Evolutionary conservation across 2,113 vertebrate species (phyloP).

Genomic region (Pimephales promelas): DNA sequence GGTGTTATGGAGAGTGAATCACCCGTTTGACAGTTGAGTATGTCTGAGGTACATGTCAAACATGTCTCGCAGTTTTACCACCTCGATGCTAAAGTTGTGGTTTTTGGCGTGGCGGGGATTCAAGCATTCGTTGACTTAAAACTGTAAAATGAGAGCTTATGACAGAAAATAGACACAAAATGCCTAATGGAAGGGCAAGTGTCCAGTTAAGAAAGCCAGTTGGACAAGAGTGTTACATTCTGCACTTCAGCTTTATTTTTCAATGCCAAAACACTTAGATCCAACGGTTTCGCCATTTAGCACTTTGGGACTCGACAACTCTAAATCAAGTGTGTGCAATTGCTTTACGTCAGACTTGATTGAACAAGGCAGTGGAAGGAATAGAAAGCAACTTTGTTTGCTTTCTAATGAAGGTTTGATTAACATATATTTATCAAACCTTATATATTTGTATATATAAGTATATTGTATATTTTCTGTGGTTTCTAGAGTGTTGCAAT

Average conservation of each 20-base stretch:
- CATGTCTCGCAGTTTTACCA: constrained; percentile 22
- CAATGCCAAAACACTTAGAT: constrained; percentile 18
- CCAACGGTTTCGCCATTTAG: neutral
- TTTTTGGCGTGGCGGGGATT: neutral
- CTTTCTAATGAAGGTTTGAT: neutral
- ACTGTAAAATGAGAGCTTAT: neutral
- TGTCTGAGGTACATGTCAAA: constrained; percentile 14
- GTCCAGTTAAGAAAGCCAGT: constrained; percentile 43
- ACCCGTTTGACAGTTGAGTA: constrained; percentile 32
- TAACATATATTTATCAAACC: neutral
- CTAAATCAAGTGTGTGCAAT: constrained; percentile 49
- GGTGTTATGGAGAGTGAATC: constrained; percentile 52
- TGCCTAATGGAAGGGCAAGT: neutral
- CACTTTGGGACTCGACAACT: neutral
- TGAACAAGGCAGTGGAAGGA: neutral
- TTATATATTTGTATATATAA: too few relatives aligned
- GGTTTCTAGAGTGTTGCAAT: too few relatives aligned
- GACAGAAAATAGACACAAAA: neutral
- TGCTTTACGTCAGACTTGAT: constrained; percentile 41
- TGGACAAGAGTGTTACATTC: constrained; percentile 45
- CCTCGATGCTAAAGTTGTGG: neutral
- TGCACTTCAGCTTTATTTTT: constrained; percentile 16
- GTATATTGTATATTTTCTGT: too few relatives aligned
- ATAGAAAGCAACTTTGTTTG: neutral
- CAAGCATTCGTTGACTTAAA: neutral